A percentile compares a stretch with the other conserved stretches of the same genome.
Evolutionary conservation across 2,113 vertebrate genomes (phyloP).

Genomic region (Syngnathoides biaculeatus): DNA sequence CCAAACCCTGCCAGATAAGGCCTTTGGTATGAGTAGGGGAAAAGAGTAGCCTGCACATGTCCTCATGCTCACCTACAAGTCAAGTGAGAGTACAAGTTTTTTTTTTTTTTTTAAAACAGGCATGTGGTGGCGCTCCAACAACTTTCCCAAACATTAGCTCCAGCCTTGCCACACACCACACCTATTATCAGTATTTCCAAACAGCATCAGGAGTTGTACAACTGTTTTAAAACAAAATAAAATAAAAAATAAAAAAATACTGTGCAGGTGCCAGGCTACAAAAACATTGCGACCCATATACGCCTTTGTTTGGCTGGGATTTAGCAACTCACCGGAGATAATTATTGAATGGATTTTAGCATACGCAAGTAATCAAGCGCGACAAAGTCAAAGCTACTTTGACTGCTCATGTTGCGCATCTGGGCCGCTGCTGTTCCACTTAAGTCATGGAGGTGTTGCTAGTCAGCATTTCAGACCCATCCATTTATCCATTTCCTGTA

Average conservation of each 20-base stretch:
- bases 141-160: conserved; percentile 24
- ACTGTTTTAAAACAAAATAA: conserved; percentile 20
- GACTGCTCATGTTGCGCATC: not conserved
- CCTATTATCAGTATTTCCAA: conserved; percentile 45
- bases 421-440: not conserved
- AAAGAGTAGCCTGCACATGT: conserved; percentile 29
- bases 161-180: conserved; percentile 34
- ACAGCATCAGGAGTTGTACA: conserved; percentile 25
- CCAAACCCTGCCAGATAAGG: conserved; percentile 44
- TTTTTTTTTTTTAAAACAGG: conserved; percentile 49
- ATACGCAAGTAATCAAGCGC: not conserved
- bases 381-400: not conserved
- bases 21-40: conserved; percentile 43
- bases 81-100: conserved; percentile 52
- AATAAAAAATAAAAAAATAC: not conserved
- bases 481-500: too few relatives aligned
- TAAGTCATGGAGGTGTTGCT: not conserved
- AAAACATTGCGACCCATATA: conserved; percentile 31
- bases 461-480: not conserved
- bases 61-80: conserved; percentile 47
- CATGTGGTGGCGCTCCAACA: conserved; percentile 23
- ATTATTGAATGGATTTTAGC: not conserved
- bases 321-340: not conserved
- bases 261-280: conserved; percentile 10
- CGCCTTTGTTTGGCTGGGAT: conserved; percentile 12